Evolutionary conservation across 2,888 invertebrate species (phyloP).

Genomic region (Nebria brevicollis): DNA sequence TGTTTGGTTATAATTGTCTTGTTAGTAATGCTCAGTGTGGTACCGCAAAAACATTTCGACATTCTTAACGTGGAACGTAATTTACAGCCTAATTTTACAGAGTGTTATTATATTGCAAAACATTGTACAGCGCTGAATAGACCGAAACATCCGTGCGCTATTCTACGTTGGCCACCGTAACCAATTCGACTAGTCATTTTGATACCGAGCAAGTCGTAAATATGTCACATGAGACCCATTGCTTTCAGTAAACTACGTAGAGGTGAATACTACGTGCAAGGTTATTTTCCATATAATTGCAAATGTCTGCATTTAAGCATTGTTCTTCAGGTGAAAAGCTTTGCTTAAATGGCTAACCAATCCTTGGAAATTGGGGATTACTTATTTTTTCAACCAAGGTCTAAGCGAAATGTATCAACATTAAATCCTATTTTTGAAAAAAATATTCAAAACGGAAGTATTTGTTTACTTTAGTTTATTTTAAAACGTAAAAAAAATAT

Average conservation of each 20-base stretch:
- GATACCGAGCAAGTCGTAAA: not conserved
- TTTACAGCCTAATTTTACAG: conserved; percentile 25
- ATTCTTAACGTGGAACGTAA: not conserved
- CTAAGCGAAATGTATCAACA: no score
- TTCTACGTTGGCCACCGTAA: conserved; percentile 20
- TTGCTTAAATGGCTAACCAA: no score
- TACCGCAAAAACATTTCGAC: conserved; percentile 7
- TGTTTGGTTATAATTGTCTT: not conserved
- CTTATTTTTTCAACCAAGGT: no score
- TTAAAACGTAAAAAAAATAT: no score
- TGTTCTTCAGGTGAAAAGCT: no score
- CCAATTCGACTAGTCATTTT: not conserved
- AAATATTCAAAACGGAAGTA: no score
- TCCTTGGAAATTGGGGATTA: no score
- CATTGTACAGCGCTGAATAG: conserved; percentile 10
- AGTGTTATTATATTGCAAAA: conserved; percentile 33
- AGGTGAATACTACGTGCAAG: no score
- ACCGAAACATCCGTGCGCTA: conserved; percentile 15
- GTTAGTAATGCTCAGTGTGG: conserved; percentile 17
- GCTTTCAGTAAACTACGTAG: conserved; percentile 3
- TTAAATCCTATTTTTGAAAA: no score
- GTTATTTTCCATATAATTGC: no score
- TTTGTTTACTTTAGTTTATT: no score
- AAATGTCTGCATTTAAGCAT: no score
- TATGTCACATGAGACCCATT: not conserved